Percentiles rank a stretch among this genome's conserved stretches.
Evolutionary conservation across 2,797 vertebrate species (phyloP).

Genomic region (Podarcis siculus): DNA sequence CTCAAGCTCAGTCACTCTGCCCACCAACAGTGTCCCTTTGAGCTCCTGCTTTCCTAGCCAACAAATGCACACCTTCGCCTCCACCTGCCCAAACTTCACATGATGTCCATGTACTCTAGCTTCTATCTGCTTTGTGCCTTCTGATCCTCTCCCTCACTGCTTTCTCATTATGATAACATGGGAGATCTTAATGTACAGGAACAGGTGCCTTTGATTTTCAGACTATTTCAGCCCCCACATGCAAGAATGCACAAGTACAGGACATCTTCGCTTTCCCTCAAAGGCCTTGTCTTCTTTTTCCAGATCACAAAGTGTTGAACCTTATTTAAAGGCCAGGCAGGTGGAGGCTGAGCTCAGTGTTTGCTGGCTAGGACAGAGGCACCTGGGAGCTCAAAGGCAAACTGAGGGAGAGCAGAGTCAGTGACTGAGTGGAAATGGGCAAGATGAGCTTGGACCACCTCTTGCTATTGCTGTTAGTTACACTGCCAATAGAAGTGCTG

Average conservation of each 20-base stretch:
- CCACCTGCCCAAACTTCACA: background rate
- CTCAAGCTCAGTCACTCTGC: background rate
- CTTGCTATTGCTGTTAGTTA: too few relatives aligned
- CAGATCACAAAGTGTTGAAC: too few relatives aligned
- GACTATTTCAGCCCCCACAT: background rate
- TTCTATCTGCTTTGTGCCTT: background rate
- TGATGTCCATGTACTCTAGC: too few relatives aligned
- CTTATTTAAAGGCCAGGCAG: too few relatives aligned
- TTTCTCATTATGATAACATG: background rate
- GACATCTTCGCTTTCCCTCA: background rate
- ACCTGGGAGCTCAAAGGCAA: too few relatives aligned
- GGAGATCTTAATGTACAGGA: background rate
- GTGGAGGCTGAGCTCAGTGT: too few relatives aligned
- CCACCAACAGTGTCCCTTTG: background rate
- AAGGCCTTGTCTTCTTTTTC: background rate
- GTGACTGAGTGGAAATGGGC: too few relatives aligned
- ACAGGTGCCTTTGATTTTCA: background rate
- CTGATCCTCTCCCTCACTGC: background rate
- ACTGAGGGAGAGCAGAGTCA: too few relatives aligned
- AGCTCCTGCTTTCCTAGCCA: background rate
- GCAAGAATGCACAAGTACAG: background rate
- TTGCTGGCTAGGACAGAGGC: too few relatives aligned
- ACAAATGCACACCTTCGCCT: background rate
- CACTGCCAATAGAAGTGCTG: too few relatives aligned
- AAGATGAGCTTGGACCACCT: too few relatives aligned